Evolutionary conservation across 2,797 vertebrate species (phyloP).

Genomic region (Anguilla marmorata): DNA sequence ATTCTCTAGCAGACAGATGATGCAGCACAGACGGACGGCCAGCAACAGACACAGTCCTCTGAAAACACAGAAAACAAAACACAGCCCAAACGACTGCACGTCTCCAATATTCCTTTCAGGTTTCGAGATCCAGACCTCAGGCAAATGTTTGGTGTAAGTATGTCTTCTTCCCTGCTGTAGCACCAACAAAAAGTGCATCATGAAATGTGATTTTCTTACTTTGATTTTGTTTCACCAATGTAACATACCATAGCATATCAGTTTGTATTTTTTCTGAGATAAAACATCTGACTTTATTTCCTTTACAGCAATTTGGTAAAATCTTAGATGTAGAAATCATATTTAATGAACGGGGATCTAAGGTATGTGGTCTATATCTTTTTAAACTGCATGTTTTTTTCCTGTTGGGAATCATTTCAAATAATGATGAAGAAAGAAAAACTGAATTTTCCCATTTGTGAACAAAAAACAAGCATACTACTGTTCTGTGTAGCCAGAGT

Average conservation of each 20-base stretch:
- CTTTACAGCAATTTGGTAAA: constrained; percentile 98
- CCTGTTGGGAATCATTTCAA: background rate
- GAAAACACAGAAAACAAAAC: constrained; percentile 94
- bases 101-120: constrained; percentile 97
- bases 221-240: background rate
- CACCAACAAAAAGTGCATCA: background rate
- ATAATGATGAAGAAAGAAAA: constrained; percentile 29
- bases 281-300: constrained; percentile 64
- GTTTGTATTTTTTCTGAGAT: background rate
- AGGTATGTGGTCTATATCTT: constrained; percentile 77
- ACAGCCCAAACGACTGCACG: constrained; percentile 92
- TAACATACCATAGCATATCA: background rate
- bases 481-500: background rate
- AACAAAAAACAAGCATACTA: background rate
- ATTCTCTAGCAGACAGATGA: constrained; percentile 91
- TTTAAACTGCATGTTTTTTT: constrained; percentile 47
- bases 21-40: constrained; percentile 84
- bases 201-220: background rate
- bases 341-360: constrained; percentile 96
- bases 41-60: constrained; percentile 85
- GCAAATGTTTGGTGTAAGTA: constrained; percentile 97
- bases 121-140: constrained; percentile 95
- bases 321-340: constrained; percentile 99
- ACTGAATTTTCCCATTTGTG: constrained; percentile 3
- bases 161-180: background rate